phyloP scores from a whole-genome alignment of 2,797 vertebrate species.

The Sebastes matsubarae region DNA sequence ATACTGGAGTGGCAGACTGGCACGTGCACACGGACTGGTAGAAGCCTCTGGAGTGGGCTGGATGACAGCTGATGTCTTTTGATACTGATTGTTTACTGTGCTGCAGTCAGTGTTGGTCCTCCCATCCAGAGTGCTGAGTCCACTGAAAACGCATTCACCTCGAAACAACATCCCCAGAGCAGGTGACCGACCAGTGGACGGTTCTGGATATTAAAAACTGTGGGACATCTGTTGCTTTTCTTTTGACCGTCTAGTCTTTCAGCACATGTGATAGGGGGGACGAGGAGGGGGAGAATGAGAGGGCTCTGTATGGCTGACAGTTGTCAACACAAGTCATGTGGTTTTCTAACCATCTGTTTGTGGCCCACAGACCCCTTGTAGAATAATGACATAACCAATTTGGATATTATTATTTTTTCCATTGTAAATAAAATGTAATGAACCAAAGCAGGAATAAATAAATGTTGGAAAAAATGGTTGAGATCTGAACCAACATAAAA shows the following conservation, averaged over 20 bases:
- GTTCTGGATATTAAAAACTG: constrained; percentile 71
- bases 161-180: constrained; percentile 50
- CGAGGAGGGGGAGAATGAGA: background rate
- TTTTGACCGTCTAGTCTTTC: constrained; percentile 51
- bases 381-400: background rate
- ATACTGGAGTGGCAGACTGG: constrained; percentile 47
- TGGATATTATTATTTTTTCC: background rate
- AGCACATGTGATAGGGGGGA: constrained; percentile 42
- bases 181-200: constrained; percentile 52
- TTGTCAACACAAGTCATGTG: constrained; percentile 70
- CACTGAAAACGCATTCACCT: constrained; percentile 67
- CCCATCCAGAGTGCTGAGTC: constrained; percentile 65
- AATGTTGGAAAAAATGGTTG: background rate
- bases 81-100: constrained; percentile 65
- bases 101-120: background rate
- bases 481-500: background rate
- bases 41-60: constrained; percentile 74
- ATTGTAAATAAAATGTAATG: background rate
- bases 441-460: background rate
- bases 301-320: constrained; percentile 34
- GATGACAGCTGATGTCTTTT: constrained; percentile 68
- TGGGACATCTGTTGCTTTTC: constrained; percentile 52
- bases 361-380: constrained; percentile 7
- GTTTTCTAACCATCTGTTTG: constrained; percentile 51
- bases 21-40: constrained; percentile 39